These are phyloP conservation scores for Archaeoteleia sp. DNA, from an alignment of 2,888 invertebrate genomes.

Conservation along the genomic window DNA sequence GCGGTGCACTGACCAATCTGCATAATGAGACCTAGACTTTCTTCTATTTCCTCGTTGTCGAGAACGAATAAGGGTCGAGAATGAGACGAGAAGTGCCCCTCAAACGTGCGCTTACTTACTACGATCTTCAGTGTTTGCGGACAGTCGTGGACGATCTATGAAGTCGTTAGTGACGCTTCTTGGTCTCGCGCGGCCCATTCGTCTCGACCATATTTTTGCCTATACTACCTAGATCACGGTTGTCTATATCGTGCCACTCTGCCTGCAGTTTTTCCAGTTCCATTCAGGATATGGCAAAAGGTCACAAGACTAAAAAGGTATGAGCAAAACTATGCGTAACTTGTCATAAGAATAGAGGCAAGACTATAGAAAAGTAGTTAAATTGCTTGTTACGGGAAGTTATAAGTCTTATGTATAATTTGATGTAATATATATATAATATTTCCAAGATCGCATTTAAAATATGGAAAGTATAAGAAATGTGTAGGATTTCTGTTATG, in stretches of 20 bases:
- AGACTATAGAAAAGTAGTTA: no score
- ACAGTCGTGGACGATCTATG: constrained; percentile 63
- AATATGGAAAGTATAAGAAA: no score
- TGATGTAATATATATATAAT: no score
- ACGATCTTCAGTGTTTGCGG: constrained; percentile 37
- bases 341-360: no score
- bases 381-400: no score
- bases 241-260: constrained; percentile 26
- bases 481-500: no score
- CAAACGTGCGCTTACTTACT: constrained; percentile 37
- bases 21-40: constrained; percentile 57
- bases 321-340: no score
- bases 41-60: constrained; percentile 51
- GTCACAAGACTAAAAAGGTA: no score
- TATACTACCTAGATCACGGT: constrained; percentile 11
- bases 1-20: constrained; percentile 57
- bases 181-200: constrained; percentile 47
- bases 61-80: constrained; percentile 49
- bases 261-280: constrained; percentile 1
- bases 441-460: no score
- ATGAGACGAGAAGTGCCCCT: constrained; percentile 43
- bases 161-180: constrained; percentile 70
- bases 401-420: no score
- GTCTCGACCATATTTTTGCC: constrained; percentile 36
- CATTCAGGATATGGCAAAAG: constrained; percentile 20